phyloP scores from a whole-genome alignment of 2,888 invertebrate species.

The Morpho deidamia region DNA sequence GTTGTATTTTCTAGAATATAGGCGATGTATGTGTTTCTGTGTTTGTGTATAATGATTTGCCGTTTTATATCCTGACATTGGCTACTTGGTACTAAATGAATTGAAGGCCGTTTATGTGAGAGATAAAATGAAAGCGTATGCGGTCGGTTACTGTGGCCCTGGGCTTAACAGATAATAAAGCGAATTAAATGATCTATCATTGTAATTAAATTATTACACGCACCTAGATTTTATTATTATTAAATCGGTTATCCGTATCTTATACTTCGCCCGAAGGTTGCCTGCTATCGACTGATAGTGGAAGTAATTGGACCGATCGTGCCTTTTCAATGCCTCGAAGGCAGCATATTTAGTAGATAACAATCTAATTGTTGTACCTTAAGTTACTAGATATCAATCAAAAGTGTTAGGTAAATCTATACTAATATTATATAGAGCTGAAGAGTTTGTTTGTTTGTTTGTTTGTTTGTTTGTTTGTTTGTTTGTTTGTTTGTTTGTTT shows the following conservation, averaged over 20 bases:
- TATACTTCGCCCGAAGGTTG: slow-evolving; percentile 32
- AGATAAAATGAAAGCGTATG: slow-evolving; percentile 34
- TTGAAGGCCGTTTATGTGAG: slow-evolving; percentile 44
- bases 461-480: too few species aligned
- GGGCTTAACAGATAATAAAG: slow-evolving; percentile 16
- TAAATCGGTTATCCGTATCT: slow-evolving; percentile 19
- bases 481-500: too few species aligned
- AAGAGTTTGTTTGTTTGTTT: too few species aligned
- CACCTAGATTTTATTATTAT: slow-evolving; percentile 15
- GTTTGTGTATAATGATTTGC: slow-evolving; percentile 36
- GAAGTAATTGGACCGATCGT: slow-evolving; percentile 47
- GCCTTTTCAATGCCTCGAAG: slow-evolving; percentile 33
- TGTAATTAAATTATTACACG: slow-evolving; percentile 11
- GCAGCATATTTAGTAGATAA: slow-evolving; percentile 35
- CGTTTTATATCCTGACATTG: slow-evolving; percentile 57
- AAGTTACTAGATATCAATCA: not conserved
- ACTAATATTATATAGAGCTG: too few species aligned
- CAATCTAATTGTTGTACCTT: slow-evolving; percentile 27
- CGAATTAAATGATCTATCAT: slow-evolving; percentile 14
- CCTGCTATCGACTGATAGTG: slow-evolving; percentile 45
- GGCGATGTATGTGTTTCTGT: slow-evolving; percentile 32
- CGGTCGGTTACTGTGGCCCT: slow-evolving; percentile 19
- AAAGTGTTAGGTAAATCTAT: not conserved
- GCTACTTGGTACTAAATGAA: slow-evolving; percentile 39
- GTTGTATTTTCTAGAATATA: slow-evolving; percentile 12